Evolutionary conservation across 2,888 invertebrate genomes (phyloP), one percentile per base, ranked within the genome.

Genomic region (Macropis europaea): DNA sequence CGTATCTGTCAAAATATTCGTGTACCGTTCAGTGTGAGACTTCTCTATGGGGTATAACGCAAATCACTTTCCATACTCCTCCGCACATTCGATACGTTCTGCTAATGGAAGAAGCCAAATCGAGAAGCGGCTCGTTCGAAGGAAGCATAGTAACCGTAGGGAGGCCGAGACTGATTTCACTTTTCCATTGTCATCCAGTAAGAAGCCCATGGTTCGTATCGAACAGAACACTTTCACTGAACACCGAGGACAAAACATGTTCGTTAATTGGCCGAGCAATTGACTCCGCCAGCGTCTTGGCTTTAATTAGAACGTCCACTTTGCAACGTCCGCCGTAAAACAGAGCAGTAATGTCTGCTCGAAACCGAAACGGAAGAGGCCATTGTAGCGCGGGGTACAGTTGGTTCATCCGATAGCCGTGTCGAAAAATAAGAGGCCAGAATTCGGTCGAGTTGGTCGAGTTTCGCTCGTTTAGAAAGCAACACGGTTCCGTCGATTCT

Each of bases 391-490:
- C 53, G 7, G n/a, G 15, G 15, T 15, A 40, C n/a, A n/a, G n/a
- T n/a, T n/a, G n/a, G 19, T 30, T n/a, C 19, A 19, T 36, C 22
- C 30, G 22, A n/a, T n/a, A n/a, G n/a, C n/a, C n/a, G n/a, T 22
- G 11, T 15, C 13, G 47, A n/a, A 34, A 57, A 53, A 45, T 34
- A 45, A 45, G 50, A 68, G 3, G 15, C 28, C 26, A 5, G 15
- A 38, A 50, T 53, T 24, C 56, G 11, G 30, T 30, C 22, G n/a
- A 19, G 45, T n/a, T 30, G 54, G 42, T 36, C 70, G 75, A 62
- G 71, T 70, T 62, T 69, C 67, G 34, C 60, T 30, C 66, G 72
- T 82, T 87, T 87, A 87, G 87, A 88, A 88, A 87, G 85, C 84
- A 77, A 83, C 81, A 74, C 75, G 73, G 56, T 73, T 74, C 64